These are phyloP conservation scores for Spatulosminthurus flaviceps DNA, from an alignment of 2,888 invertebrate genomes.

Conservation along the genomic window DNA sequence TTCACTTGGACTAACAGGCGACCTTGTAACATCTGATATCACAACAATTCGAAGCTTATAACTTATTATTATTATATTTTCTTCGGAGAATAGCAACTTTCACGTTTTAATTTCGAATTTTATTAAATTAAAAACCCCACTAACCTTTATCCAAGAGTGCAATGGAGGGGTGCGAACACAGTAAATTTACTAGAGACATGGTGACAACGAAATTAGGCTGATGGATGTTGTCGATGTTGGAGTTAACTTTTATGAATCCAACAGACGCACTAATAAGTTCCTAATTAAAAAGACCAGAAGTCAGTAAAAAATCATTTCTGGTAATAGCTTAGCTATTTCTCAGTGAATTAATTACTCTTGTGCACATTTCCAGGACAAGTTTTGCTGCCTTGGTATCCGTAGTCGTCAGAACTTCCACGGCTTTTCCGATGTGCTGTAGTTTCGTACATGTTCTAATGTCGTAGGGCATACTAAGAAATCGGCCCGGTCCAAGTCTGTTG, in stretches of 20 bases:
- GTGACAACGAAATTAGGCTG: constrained; percentile 70
- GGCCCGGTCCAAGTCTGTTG: constrained; percentile 43
- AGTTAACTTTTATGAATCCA: constrained; percentile 65
- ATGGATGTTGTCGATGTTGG: constrained; percentile 53
- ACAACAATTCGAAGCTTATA: not conserved
- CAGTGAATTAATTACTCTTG: constrained; percentile 68
- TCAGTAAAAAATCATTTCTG: not conserved
- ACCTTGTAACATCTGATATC: not conserved
- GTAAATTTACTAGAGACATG: constrained; percentile 71
- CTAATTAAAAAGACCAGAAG: constrained; percentile 62
- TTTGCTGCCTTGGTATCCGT: constrained; percentile 69
- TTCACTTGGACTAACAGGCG: constrained; percentile 49
- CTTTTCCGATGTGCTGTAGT: constrained; percentile 61
- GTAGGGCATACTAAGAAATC: constrained; percentile 61
- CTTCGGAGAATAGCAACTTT: no score
- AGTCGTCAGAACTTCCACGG: constrained; percentile 57
- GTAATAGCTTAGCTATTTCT: no score
- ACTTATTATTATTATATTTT: no score
- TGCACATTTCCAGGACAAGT: constrained; percentile 71
- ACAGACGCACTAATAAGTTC: constrained; percentile 69
- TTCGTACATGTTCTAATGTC: constrained; percentile 59
- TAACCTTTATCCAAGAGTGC: constrained; percentile 57
- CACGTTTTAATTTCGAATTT: no score
- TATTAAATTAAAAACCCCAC: not conserved
- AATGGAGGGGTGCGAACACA: constrained; percentile 65